Conservation (phyloP, 2,113 vertebrate genomes). For the Felis catus region F.catus_Fca126_mat1.0 CM031424.1:3038501-3039000, state of each 20-base stretch:
- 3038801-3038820: neutral
- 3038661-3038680: no score
- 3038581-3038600: neutral
- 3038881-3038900: no score
- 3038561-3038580: no score
- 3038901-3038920: neutral
- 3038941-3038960: neutral
- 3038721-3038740: neutral
- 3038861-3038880: neutral
- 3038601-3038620: neutral
- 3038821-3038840: neutral
- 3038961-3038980: neutral
- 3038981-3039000: neutral
- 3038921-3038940: neutral
- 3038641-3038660: neutral
- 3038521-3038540: neutral
- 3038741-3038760: neutral
- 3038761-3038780: no score
- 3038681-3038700: neutral
- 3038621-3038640: no score
- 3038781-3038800: neutral
- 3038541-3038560: neutral
- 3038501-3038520: neutral
- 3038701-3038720: neutral
- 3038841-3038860: fast-evolving